A percentile compares a stretch with the other conserved stretches of the same genome.
Conservation (phyloP, 1,140 invertebrate genomes). For the Meloidogyne exigua region DNA sequence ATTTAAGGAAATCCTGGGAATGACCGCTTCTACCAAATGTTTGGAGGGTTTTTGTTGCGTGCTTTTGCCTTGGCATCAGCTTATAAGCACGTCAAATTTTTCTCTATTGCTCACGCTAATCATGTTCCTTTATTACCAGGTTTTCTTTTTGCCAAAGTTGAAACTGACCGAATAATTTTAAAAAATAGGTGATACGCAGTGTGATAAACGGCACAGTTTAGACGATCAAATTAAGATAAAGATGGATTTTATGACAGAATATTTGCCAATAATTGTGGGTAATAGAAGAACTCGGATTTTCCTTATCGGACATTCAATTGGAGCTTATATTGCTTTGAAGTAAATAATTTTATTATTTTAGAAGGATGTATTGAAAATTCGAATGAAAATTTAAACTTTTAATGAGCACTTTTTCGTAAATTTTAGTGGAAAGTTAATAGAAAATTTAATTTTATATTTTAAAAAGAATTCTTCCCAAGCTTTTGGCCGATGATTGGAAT, state of each 20-base stretch:
- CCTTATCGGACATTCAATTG: conserved; percentile 10
- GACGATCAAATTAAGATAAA: conserved; percentile 10
- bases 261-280: neutral
- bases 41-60: neutral
- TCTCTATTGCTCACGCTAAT: conserved; percentile 10
- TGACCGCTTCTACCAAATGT: neutral
- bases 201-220: neutral
- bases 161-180: too few species aligned
- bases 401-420: too few species aligned
- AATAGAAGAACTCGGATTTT: neutral
- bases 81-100: neutral
- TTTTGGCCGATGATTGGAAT: neutral
- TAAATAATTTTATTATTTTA: neutral
- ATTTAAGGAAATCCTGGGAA: conserved; percentile 8
- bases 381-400: too few species aligned
- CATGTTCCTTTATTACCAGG: neutral
- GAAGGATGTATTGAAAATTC: too few species aligned
- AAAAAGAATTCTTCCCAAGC: conserved; percentile 10
- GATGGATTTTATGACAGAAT: neutral
- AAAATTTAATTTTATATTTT: neutral
- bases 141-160: neutral
- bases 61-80: neutral
- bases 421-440: too few species aligned
- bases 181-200: neutral
- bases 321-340: conserved; percentile 17